These are phyloP conservation scores for Ictidomys tridecemlineatus DNA, from an alignment of 2,113 vertebrate species.

Conservation along the genomic window DNA sequence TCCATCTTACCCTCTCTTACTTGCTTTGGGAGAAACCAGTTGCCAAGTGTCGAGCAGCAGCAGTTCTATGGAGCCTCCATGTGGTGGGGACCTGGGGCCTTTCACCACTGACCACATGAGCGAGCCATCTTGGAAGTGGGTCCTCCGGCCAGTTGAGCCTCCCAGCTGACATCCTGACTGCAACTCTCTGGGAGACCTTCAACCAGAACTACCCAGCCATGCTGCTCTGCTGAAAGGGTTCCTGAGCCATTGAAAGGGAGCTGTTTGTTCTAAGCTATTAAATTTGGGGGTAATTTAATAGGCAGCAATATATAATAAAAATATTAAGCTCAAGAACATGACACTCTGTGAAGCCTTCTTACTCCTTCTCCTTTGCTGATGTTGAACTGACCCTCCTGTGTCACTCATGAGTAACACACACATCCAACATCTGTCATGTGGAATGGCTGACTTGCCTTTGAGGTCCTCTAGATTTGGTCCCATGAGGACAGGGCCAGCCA, in stretches of 20 bases:
- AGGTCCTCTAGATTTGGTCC: neutral
- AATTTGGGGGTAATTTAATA: neutral
- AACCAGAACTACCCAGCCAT: neutral
- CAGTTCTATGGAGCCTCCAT: neutral
- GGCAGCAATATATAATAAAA: neutral
- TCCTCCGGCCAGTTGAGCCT: neutral
- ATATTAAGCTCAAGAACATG: neutral
- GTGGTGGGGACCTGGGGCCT: neutral
- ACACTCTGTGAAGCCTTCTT: neutral
- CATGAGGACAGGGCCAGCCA: neutral
- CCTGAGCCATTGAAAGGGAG: neutral
- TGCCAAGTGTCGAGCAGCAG: neutral
- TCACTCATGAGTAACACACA: neutral
- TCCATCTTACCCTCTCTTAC: neutral
- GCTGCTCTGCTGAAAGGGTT: neutral
- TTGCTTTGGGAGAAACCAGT: conserved; percentile 18
- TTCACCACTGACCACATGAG: neutral
- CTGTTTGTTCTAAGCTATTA: neutral
- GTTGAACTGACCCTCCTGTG: neutral
- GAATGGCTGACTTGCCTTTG: neutral
- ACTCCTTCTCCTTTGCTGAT: neutral
- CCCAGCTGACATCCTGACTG: neutral
- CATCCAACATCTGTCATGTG: too few species aligned
- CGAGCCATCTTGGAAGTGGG: neutral
- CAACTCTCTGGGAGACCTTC: neutral